These are phyloP conservation scores for Hymenopus coronatus DNA, from an alignment of 2,888 invertebrate genomes.

Conservation along the genomic window DNA sequence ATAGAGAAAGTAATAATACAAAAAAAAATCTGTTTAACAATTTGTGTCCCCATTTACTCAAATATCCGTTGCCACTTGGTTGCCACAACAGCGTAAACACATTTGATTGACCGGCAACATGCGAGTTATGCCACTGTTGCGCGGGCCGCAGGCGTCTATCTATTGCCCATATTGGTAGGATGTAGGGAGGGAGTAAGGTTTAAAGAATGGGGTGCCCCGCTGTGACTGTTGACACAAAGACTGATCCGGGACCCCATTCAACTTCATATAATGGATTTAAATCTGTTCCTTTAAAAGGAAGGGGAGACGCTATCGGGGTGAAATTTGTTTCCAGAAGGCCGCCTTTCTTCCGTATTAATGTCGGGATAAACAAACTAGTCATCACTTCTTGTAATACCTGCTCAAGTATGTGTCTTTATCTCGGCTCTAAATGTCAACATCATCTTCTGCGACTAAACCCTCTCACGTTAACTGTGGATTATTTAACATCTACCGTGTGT, in stretches of 20 bases:
- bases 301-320: background rate
- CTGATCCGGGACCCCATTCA: slow-evolving; percentile 7
- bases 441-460: too few relatives aligned
- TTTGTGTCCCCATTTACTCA: too few relatives aligned
- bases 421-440: too few relatives aligned
- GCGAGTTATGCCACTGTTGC: background rate
- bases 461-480: too few relatives aligned
- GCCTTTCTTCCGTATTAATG: background rate
- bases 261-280: slow-evolving; percentile 22
- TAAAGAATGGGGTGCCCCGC: slow-evolving; percentile 8
- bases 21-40: too few relatives aligned
- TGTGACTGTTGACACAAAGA: slow-evolving; percentile 19
- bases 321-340: background rate
- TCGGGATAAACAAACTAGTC: background rate
- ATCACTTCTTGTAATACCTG: background rate
- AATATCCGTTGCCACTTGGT: too few relatives aligned
- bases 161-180: background rate
- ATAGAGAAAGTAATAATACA: too few relatives aligned
- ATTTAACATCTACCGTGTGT: too few relatives aligned
- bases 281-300: slow-evolving; percentile 14
- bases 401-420: too few relatives aligned
- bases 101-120: background rate
- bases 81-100: too few relatives aligned
- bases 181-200: background rate
- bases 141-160: background rate